A percentile compares a stretch with the other conserved stretches of the same genome.
These are phyloP conservation scores for Chaetodon trifasciatus DNA, from an alignment of 2,797 vertebrate species.

Conservation along the genomic window DNA sequence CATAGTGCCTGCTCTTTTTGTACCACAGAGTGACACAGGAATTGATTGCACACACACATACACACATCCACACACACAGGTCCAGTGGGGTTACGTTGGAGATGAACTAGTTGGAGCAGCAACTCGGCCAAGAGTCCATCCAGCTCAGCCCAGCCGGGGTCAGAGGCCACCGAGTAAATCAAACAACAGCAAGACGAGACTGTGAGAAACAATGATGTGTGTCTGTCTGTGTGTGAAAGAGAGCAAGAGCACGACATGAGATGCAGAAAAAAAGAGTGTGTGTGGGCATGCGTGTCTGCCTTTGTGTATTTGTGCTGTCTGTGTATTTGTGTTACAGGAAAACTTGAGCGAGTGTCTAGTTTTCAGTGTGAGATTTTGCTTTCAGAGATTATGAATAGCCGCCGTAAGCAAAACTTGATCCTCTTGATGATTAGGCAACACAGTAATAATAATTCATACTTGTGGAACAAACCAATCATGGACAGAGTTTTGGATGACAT, in stretches of 20 bases:
- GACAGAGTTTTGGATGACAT: slow-evolving; percentile 46
- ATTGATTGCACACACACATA: slow-evolving; percentile 4
- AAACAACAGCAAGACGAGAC: slow-evolving; percentile 77
- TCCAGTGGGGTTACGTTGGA: slow-evolving; percentile 49
- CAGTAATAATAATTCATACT: slow-evolving; percentile 59
- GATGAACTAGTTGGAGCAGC: slow-evolving; percentile 65
- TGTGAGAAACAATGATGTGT: slow-evolving; percentile 77
- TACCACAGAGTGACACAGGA: neutral
- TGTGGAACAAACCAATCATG: slow-evolving; percentile 46
- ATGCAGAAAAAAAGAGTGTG: neutral
- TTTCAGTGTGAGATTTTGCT: slow-evolving; percentile 46
- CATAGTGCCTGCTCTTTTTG: slow-evolving; percentile 11
- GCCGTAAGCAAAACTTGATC: slow-evolving; percentile 62
- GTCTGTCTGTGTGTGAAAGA: slow-evolving; percentile 33
- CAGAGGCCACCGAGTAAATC: slow-evolving; percentile 76
- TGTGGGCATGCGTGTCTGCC: slow-evolving; percentile 35
- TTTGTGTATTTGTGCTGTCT: slow-evolving; percentile 55
- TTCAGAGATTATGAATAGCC: slow-evolving; percentile 56
- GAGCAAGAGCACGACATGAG: slow-evolving; percentile 14
- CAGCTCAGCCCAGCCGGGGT: slow-evolving; percentile 68
- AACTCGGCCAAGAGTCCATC: slow-evolving; percentile 72
- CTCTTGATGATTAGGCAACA: slow-evolving; percentile 66
- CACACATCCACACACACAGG: slow-evolving; percentile 11
- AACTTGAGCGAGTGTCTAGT: slow-evolving; percentile 35
- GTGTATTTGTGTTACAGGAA: slow-evolving; percentile 60